Evolutionary conservation across 2,113 vertebrate species (phyloP).

Genomic region (Callithrix jacchus): DNA sequence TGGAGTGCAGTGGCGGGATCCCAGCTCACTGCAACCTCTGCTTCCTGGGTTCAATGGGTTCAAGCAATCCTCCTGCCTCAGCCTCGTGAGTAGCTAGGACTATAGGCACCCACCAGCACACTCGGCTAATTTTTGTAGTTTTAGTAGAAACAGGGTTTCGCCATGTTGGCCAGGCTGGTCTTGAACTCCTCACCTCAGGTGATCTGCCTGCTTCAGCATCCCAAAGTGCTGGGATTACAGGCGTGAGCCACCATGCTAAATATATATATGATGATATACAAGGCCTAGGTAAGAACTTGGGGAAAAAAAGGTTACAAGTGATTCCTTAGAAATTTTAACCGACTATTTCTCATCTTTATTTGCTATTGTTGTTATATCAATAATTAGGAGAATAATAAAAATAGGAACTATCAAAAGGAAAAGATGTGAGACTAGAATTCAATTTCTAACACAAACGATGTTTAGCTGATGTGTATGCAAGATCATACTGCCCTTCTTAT

Average conservation of each 20-base stretch:
- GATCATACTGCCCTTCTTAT: not conserved
- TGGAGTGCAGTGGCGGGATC: no score
- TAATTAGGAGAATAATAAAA: not conserved
- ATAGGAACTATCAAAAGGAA: not conserved
- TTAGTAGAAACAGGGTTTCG: no score
- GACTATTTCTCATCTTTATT: not conserved
- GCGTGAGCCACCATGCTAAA: not conserved
- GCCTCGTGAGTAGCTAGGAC: no score
- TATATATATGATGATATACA: not conserved
- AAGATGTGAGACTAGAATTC: not conserved
- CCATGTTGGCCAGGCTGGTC: no score
- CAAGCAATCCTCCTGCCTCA: no score
- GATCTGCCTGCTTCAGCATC: no score
- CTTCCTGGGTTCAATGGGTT: no score
- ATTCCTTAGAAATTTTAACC: not conserved
- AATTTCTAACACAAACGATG: not conserved
- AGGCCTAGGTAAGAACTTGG: not conserved
- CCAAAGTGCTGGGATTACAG: no score
- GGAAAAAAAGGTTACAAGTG: not conserved
- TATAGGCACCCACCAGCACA: no score
- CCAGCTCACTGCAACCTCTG: no score
- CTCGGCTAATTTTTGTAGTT: no score
- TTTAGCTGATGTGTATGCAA: not conserved
- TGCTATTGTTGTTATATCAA: not conserved
- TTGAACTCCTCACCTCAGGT: no score